Percentiles rank a stretch among this genome's conserved stretches.
Evolutionary conservation across 2,797 vertebrate species (phyloP).

Genomic region (Odontamblyopus lacepedii): DNA sequence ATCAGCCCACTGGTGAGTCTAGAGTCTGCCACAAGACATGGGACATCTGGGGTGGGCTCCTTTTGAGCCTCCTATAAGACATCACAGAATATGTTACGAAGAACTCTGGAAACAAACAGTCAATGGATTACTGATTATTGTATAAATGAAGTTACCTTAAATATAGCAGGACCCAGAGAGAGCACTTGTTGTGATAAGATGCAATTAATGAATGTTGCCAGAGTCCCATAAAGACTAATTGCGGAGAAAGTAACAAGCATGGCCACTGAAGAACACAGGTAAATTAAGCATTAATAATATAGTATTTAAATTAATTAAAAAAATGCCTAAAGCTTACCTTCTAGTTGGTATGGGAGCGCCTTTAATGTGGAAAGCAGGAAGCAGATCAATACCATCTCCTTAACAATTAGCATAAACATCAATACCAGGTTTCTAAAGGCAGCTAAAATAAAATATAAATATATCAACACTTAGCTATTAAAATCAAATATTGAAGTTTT

Average conservation of each 20-base stretch:
- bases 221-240: conserved; percentile 81
- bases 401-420: conserved; percentile 74
- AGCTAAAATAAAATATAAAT: conserved; percentile 65
- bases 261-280: conserved; percentile 66
- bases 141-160: conserved; percentile 71
- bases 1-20: conserved; percentile 80
- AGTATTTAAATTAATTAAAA: not conserved
- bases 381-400: conserved; percentile 84
- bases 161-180: conserved; percentile 77
- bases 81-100: not conserved
- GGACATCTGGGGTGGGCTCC: conserved; percentile 37
- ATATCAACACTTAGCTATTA: not conserved
- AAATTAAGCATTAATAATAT: not conserved
- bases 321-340: conserved; percentile 74
- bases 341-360: conserved; percentile 78
- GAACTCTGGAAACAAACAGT: not conserved
- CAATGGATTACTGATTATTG: not conserved
- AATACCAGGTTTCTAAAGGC: conserved; percentile 80
- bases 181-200: conserved; percentile 80
- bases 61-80: conserved; percentile 40
- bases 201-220: conserved; percentile 81
- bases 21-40: conserved; percentile 77
- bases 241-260: conserved; percentile 77
- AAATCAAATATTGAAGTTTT: not conserved
- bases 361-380: conserved; percentile 84